Base-by-base conservation (phyloP, 2,888 invertebrate species). In the Hofmannophila pseudospretella region DNA sequence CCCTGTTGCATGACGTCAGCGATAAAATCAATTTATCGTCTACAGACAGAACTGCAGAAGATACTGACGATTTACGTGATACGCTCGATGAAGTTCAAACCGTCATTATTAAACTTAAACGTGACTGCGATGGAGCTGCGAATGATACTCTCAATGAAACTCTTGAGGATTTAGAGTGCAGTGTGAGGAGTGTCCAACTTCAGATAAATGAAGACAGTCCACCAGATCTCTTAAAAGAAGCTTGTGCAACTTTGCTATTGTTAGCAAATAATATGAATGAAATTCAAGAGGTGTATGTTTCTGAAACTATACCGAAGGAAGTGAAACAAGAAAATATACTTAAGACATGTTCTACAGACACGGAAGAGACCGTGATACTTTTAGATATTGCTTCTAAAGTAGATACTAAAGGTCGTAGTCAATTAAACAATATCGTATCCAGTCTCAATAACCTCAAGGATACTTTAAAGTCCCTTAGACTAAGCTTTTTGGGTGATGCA, bases 101-200 rank as follows among this genome's bases (percentile, higher is more conserved):
- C 12, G 74, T 85, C 2, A 79, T 85, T 9, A 82, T 86, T 19
- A 81, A 84, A 62, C 54, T 85, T 2, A 85, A 84, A 50, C 57
- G 67, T 41, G 77, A 84, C 45, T 79, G 72, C 42, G 79, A 79
- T 44, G 68, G 69, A 23, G 53, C 58, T 36, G 51, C 52, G 9
- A 76, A 71, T 58, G 81, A 84, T 42, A 61, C 71, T 55, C 70
- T 85, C 46, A 79, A 77, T 67, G 86, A 86, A 55, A 78, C 80
- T 62, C 75, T 88, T 50, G 78, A 84, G 51, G 86, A 86, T 53
- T 75, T 86, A 73, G 86, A 86, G 68, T 85, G 85, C 67, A 81
- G 77, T 58, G 81, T 85, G 58, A 80, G 85, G 52, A 85, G 84
- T 68, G 80, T 85, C 3, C 84, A 84, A 49, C 72, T 85, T 49